A percentile compares a stretch with the other conserved stretches of the same genome.
phyloP scores from a whole-genome alignment of 1,140 invertebrate genomes.

The Cryptotermes secundus region DNA sequence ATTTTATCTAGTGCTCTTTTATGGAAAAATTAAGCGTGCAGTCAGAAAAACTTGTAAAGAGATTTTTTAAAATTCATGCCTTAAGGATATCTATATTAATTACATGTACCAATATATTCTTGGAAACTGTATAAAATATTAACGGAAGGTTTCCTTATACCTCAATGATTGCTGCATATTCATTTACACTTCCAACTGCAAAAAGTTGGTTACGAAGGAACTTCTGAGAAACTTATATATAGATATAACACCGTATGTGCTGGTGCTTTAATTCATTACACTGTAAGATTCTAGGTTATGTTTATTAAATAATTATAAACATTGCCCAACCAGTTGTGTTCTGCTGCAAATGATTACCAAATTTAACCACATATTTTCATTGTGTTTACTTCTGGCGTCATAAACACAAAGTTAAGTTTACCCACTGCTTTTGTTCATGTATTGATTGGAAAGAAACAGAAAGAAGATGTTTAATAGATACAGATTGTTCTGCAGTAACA shows the following conservation, averaged over 20 bases:
- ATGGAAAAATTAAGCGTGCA: not conserved
- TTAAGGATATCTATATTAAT: not conserved
- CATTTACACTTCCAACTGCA: not conserved
- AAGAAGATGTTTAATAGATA: not conserved
- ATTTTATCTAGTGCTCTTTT: not conserved
- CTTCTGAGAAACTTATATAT: not conserved
- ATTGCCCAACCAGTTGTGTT: slow-evolving; percentile 1
- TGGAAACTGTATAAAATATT: not conserved
- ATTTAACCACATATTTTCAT: not conserved
- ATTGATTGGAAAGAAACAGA: not conserved
- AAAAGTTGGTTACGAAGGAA: not conserved
- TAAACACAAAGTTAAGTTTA: not conserved
- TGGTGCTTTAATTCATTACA: slow-evolving; percentile 7
- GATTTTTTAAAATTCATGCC: not conserved
- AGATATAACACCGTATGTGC: not conserved
- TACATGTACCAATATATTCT: not conserved
- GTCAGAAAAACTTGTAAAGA: not conserved
- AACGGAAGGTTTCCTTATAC: not conserved
- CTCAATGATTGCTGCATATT: not conserved
- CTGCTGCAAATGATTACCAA: not conserved
- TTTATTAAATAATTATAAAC: not conserved
- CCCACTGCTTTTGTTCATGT: not conserved
- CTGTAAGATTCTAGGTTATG: not conserved
- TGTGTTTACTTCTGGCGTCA: not conserved
- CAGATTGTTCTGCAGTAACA: not conserved